Base-by-base conservation (phyloP, 2,888 invertebrate genomes). In the Pseudeuparius sepicola region DNA sequence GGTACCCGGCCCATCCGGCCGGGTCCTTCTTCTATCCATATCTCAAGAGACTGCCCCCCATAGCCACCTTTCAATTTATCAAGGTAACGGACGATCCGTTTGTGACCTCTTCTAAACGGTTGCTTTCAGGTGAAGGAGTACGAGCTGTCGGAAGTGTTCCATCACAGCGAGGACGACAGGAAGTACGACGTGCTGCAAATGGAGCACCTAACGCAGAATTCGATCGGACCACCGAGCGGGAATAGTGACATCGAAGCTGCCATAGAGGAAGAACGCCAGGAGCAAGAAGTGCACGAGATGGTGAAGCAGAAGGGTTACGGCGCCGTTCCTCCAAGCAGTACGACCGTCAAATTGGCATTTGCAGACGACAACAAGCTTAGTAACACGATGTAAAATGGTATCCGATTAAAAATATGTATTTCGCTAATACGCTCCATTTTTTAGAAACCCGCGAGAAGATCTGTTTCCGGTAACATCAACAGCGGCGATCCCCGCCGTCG, bases 1-100 rank as follows among this genome's bases (percentile, higher is more conserved):
- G 78, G 46, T 84, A 82, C 61, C 93, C 92, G 6, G 79, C 82
- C 38, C 92, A 93, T 66, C 89, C 89, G 12, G 93, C 93, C 9
- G 87, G 87, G 40, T 89, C 92, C 33, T 94, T 94, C 70, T 88
- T 85, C 70, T 93, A 93, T 65, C 88, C 89, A 9, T 84, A 89
- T 57, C 66, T 83, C 55, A 80, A 86, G 56, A 73, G 83, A 55
- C 71, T 93, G 49, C 92, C 92, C 31, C 82, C 88, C 31, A 82
- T 93, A 42, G 93, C 87, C 41, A 86, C 85, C 41, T 86, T 92
- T 61, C 86, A 86, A 61, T 87, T 89, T 61, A 82, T 86, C 54
- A 88, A 88, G 78, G 89, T 88, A 67, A 61, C 63, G n/a, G 54
- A 14, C 14, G n/a, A n/a, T n/a, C n/a, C n/a, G n/a, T n/a, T n/a